A percentile compares a stretch with the other conserved stretches of the same genome.
phyloP scores from a whole-genome alignment of 2,888 invertebrate species.

The Clivina fossor region DNA sequence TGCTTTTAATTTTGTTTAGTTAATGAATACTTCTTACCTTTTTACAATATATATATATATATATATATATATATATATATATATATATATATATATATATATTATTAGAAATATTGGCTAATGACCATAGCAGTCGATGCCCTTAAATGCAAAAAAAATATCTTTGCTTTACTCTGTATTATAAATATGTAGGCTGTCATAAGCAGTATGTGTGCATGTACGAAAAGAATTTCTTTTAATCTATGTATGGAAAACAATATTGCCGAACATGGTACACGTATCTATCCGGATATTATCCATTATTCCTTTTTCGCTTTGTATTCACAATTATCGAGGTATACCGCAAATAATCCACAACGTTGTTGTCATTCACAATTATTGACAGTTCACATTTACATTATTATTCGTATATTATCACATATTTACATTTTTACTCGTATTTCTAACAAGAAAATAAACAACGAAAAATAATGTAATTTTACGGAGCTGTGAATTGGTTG shows the following conservation, averaged over 20 bases:
- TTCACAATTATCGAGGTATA: slow-evolving; percentile 1
- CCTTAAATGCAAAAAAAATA: no score
- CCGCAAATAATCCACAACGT: no score
- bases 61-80: not conserved
- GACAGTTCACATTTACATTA: not conserved
- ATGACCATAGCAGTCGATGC: not conserved
- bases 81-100: not conserved
- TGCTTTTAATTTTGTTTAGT: no score
- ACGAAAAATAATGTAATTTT: slow-evolving; percentile 19
- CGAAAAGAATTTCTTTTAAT: no score
- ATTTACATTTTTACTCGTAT: no score
- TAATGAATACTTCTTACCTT: no score
- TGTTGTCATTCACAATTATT: slow-evolving; percentile 7
- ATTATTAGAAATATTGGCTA: not conserved
- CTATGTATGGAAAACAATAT: not conserved
- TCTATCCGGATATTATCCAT: slow-evolving; percentile 19
- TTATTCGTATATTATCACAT: not conserved
- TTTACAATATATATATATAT: no score
- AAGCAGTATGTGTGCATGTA: no score
- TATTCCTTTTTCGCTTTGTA: slow-evolving; percentile 14
- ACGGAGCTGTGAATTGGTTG: slow-evolving; percentile 14
- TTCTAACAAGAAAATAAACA: no score
- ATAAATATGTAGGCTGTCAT: no score
- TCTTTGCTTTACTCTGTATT: no score
- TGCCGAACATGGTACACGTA: no score